Base-by-base conservation (phyloP, 2,888 invertebrate species). In the Pollenia griseotomentosa region DNA sequence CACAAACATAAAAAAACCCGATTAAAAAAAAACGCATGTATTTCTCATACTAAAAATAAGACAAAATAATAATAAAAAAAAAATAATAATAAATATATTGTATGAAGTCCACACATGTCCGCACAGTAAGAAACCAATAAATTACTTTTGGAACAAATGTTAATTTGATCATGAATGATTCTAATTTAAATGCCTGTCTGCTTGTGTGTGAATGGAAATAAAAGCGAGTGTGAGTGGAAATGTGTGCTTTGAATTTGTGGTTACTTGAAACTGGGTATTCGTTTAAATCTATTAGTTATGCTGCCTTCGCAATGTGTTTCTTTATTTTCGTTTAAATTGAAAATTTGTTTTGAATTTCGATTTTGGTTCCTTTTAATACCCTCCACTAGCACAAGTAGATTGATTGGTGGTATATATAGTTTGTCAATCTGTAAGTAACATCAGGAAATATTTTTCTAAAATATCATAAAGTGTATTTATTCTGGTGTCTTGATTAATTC, bases 81-180 rank as follows among this genome's bases (percentile, higher is more conserved):
- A 33, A n/a, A 14, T 23, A 33, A 33, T 33, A 42, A 12, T 48
- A 16, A 14, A 55, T 59, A 66, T 66, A 33, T 33, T 33, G 33
- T 33, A 33, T 59, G n/a, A 74, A 83, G 77, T 83, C 68, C 84
- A 74, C 68, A 79, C 79, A 80, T 80, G 70, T 77, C 74, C 75
- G 79, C 55, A 66, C 68, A 81, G 65, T 66, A 53, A 53, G 81
- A 81, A 78, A 82, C 78, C 81, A 59, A 87, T 87, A 87, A 87
- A 87, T 87, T 84, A 84, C 79, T 74, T 81, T 81, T 81, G 75
- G 79, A 84, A 86, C 74, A 78, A 78, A 84, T 61, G 77, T 78
- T 87, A 87, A 84, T 87, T 87, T 87, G 84, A 87, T 87, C 87
- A 75, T 87, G 84, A 87, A 84, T 82, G 81, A 73, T 81, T 84